phyloP scores from a whole-genome alignment of 2,113 vertebrate species.

The Pedionomus torquatus region DNA sequence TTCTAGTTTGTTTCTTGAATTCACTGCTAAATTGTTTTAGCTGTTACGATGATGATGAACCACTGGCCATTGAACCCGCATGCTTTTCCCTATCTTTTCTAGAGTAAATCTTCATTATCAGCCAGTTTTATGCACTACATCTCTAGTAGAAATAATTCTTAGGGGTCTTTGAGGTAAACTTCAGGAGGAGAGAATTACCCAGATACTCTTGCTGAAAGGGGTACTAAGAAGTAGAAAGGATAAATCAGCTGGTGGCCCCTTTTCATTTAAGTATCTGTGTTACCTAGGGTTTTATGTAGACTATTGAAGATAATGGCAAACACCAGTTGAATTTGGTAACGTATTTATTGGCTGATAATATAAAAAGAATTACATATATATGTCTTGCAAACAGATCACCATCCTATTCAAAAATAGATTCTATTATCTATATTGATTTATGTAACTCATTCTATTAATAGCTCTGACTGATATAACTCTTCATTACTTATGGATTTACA shows the following conservation, averaged over 20 bases:
- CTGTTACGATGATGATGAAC: not conserved
- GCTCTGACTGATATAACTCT: conserved; percentile 1
- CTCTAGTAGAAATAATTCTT: not conserved
- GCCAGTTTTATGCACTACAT: not conserved
- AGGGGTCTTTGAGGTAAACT: not conserved
- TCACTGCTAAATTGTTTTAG: not conserved
- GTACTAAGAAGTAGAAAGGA: not conserved
- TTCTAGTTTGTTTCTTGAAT: not conserved
- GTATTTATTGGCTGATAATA: not conserved
- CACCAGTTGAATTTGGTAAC: not conserved
- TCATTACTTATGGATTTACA: conserved; percentile 30
- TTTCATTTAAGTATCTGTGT: not conserved
- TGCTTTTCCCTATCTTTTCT: not conserved
- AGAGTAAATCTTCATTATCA: not conserved
- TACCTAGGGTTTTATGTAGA: not conserved
- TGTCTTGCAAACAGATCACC: not conserved
- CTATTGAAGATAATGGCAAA: not conserved
- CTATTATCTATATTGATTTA: conserved; percentile 45
- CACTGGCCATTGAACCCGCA: not conserved
- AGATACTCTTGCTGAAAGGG: not conserved
- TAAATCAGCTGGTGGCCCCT: not conserved
- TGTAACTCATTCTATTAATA: conserved; percentile 29
- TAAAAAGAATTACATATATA: not conserved
- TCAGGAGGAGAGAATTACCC: not conserved
- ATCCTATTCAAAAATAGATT: not conserved